Evolutionary conservation across 2,888 invertebrate genomes (phyloP), one percentile per base, ranked within the genome.

Genomic region (Dione vanillae): DNA sequence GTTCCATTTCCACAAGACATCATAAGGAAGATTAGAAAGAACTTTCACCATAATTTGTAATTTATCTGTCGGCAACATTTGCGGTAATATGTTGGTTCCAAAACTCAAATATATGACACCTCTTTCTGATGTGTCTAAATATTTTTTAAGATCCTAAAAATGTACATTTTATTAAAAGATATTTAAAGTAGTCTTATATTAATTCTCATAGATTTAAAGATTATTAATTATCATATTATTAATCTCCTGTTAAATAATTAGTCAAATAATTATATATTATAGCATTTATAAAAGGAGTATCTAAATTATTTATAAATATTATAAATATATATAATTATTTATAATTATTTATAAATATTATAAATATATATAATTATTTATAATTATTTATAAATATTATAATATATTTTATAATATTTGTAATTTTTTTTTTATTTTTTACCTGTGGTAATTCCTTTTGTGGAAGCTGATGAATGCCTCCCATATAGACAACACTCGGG

Each of bases 401-500:
- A n/a, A n/a, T n/a, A n/a, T n/a, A n/a, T n/a, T n/a, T n/a, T n/a
- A n/a, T n/a, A n/a, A n/a, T n/a, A n/a, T n/a, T n/a, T n/a, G n/a
- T n/a, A n/a, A n/a, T n/a, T n/a, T n/a, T n/a, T n/a, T 47, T 16
- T 3, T 7, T 52, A n/a, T n/a, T 56, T 16, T 5, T 51, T 66
- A 74, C 74, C 69, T 70, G 73, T 8, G 92, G 89, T 49, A 94
- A 77, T 20, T 85, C 79, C 66, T 86, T 83, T 8, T 81, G 72
- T 12, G 82, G 81, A 11, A 81, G 83, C 19, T 87, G n/a, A n/a
- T n/a, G n/a, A n/a, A n/a, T n/a, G n/a, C n/a, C n/a, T n/a, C n/a
- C n/a, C n/a, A n/a, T n/a, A 66, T 85, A 84, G 0, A 92, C 73
- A 3, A 91, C 79, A 67, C 82, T 84, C 0, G 92, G 91, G 11